phyloP scores from a whole-genome alignment of 2,888 invertebrate species.

The Tachina lurida region DNA sequence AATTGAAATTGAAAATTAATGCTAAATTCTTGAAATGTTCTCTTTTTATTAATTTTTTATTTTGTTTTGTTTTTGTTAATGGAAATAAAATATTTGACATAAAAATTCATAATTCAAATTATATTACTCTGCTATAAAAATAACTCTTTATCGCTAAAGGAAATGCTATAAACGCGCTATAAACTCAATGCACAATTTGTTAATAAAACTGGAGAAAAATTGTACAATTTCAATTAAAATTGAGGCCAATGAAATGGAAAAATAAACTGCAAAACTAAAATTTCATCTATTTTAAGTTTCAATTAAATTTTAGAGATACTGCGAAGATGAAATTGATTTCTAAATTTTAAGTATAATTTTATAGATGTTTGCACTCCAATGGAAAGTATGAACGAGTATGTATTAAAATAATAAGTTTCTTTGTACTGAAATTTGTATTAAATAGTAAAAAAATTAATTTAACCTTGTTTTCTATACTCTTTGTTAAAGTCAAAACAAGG shows the following conservation, averaged over 20 bases:
- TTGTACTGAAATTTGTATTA: neutral
- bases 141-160: constrained; percentile 70
- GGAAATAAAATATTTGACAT: constrained; percentile 1
- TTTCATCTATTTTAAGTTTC: neutral
- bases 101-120: constrained; percentile 1
- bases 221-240: constrained; percentile 11
- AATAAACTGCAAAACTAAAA: neutral
- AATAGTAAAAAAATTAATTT: neutral
- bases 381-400: no score
- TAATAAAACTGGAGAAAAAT: constrained; percentile 29
- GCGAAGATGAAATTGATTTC: neutral
- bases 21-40: neutral
- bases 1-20: neutral
- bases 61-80: neutral
- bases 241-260: constrained; percentile 30
- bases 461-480: neutral
- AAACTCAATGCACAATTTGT: constrained; percentile 20
- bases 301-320: neutral
- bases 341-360: neutral
- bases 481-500: neutral
- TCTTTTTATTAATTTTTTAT: neutral
- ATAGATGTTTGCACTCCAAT: neutral
- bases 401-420: neutral
- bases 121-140: neutral
- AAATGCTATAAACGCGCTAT: constrained; percentile 70